Base-by-base conservation (phyloP, 2,113 vertebrate genomes). In the Oceanites oceanicus region DNA sequence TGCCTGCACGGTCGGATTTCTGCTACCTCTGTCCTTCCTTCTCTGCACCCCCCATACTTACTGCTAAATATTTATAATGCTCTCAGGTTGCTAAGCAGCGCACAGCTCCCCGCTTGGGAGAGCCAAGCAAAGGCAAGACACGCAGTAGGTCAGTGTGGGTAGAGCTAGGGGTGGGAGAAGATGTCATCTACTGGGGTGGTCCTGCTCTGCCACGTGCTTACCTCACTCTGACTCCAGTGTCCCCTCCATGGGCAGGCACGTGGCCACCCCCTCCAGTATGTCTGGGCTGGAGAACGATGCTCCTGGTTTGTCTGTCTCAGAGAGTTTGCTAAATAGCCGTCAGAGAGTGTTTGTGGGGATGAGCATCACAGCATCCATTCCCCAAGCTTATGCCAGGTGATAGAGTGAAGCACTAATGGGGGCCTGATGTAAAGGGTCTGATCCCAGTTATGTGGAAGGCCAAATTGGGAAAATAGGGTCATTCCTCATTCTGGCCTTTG, bases 101-200 rank as follows among this genome's bases (percentile, higher is more conserved):
- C 45, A 16, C 40, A 67, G 88, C 88, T 95, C 82, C 58, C 59
- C 1, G 23, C 63, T 86, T 0, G 0, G n/a, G 34, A 59, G 62
- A 92, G 71, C 74, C 71, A 25, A 0, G 0, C 0, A 19, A 83
- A 66, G 42, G 59, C 0, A 0, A 79, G 71, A 62, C 15, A 7
- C 1, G 0, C 90, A 59, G 50, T 6, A 63, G 89, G 86, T 84
- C 89, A 89, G 50, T 1, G 5, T 86, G 65, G 63, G 42, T 83
- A 95, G 72, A 63, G 52, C 59, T 50, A 52, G 18, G 15, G 6
- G 0, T 36, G 38, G 67, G 15, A 66, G 56, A 34, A 36, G 29
- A 14, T 63, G 52, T 32, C 15, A 25, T 42, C 15, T 67, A 63
- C 67, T 73, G 26, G 29, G 30, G 11, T 80, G 58, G 38, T 38